Evolutionary conservation across 2,888 invertebrate species (phyloP).

Genomic region (Drosophila kambysellisi): DNA sequence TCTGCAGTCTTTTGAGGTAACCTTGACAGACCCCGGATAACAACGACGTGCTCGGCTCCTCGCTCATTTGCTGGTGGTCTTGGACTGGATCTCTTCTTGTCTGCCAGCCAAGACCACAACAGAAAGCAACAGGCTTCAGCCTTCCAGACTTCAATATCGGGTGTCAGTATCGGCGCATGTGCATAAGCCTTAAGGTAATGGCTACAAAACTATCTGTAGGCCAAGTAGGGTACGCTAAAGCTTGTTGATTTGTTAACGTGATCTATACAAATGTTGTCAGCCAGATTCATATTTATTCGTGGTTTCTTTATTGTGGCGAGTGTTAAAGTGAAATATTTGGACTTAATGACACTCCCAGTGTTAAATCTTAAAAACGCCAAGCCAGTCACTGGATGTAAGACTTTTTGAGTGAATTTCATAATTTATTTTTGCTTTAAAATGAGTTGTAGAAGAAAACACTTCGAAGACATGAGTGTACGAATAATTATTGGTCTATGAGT

Average conservation of each 20-base stretch:
- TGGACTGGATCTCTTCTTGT: background rate
- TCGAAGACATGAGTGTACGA: background rate
- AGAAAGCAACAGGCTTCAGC: slow-evolving; percentile 20
- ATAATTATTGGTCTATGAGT: background rate
- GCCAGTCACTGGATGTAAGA: background rate
- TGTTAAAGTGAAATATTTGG: background rate
- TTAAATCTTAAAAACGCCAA: background rate
- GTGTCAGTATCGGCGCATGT: slow-evolving; percentile 29
- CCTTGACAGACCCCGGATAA: slow-evolving; percentile 10
- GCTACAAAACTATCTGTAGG: background rate
- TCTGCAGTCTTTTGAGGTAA: background rate
- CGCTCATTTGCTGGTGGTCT: slow-evolving; percentile 32
- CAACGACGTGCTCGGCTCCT: background rate
- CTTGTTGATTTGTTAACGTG: background rate
- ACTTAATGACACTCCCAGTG: background rate
- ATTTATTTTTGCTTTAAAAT: no score
- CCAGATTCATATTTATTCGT: background rate
- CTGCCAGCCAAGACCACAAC: slow-evolving; percentile 38
- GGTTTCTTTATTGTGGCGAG: background rate
- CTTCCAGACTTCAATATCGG: slow-evolving; percentile 8
- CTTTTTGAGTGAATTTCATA: background rate
- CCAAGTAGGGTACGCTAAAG: background rate
- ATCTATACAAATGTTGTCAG: background rate
- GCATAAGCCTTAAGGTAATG: background rate
- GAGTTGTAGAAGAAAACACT: no score